Base-by-base conservation (phyloP, 2,113 vertebrate genomes). In the Brachirus orientalis region DNA sequence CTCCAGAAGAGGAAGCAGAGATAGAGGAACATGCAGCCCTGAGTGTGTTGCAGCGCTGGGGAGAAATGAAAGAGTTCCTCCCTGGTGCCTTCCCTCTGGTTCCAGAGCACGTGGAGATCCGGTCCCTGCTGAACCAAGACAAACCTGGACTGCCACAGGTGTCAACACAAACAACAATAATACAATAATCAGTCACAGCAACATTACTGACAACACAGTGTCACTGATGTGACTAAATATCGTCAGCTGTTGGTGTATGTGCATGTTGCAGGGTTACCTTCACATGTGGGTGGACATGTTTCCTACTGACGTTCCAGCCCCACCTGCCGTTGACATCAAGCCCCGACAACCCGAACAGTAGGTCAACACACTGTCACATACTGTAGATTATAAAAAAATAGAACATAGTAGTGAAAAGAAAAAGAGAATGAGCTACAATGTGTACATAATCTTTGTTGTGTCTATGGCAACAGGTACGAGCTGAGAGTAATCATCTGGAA, bases 261-360 rank as follows among this genome's bases (percentile, higher is more conserved):
- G 51, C 20, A 6, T 70, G 13, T 72, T 58, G 7, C 82, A 99
- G 97, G 96, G 97, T 51, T 94, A 92, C 20, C 90, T 96, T 79
- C 96, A 98, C 63, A 96, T 97, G 97, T 99, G 96, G 96, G 93
- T 97, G 10, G 97, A 99, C 85, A 94, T 99, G 93, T 99, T 99
- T 82, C 95, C 96, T 8, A 93, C 90, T 0, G 96, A 98, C 0
- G 79, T 96, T 16, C 97, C 96, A 0, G 92, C 94, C 11, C 98
- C 95, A 0, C 93, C 94, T 0, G 90, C 95, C 1, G 90, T 97
- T 53, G 92, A 99, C 71, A 98, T 99, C 82, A 97, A 97, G 82
- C 96, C 96, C 17, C 91, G 94, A 11, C 91, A 93, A 52, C 96
- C 97, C 10, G 81, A 96, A 75, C 95, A 94, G 96, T 96, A 84